Evolutionary conservation across 2,113 vertebrate species (phyloP), one percentile per base, ranked within the genome.

Genomic region (Tetrax tetrax): DNA sequence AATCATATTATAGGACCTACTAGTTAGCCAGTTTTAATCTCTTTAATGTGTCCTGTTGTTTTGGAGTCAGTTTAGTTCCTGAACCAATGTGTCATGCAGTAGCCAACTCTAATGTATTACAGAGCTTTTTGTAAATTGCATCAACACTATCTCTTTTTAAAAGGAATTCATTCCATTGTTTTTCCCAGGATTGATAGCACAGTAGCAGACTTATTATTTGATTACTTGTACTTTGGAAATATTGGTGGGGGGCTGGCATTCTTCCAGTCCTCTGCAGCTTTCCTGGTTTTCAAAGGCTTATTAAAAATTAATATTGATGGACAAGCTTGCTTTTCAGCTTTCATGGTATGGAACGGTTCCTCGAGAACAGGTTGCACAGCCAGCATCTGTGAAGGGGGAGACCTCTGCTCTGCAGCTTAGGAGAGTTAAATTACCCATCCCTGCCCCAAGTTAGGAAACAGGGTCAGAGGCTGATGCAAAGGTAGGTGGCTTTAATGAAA

Each of bases 261-360:
- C 79, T 82, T 84, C 74, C 91, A 89, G 5, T 33, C 54, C 7
- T 82, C 61, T 76, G 65, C 77, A 89, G 43, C 74, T 89, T 82
- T 77, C 7, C 50, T 79, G 53, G 41, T 78, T 92, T 95, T 91
- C 83, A 75, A 69, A 79, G 53, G 31, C 57, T 65, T 89, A 87
- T 94, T 91, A 95, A 92, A 95, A 96, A 91, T 95, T 90, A 1
- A 84, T 95, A 31, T 7, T 68, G 61, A 91, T 83, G 81, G 89
- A 53, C 74, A 69, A 79, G 80, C 28, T 63, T 80, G 53, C 59
- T 92, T 90, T 95, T 72, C 65, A 93, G 78, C 66, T 69, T 66
- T 81, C 74, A n/a, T 22, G 12, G 10, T 29, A 22, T 45, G 29
- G 66, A 86, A n/a, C 0, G 0, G 17, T 87, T 80, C 87, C 61